Conservation (phyloP, 2,797 vertebrate species). For the Columba guinea region DNA sequence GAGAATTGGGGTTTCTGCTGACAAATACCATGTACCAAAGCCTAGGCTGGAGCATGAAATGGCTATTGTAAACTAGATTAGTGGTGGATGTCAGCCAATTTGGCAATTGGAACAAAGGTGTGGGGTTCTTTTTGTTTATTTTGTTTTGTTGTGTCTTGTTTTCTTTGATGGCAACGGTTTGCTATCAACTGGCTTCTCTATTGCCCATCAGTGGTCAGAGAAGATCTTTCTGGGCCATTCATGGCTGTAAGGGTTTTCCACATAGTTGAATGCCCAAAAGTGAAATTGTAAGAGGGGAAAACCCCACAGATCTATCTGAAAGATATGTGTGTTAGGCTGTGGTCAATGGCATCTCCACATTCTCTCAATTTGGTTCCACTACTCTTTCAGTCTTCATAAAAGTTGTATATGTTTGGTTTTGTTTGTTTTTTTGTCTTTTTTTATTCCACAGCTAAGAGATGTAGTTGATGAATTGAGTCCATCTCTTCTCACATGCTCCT, state of each 20-base stretch:
- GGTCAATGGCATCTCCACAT: not conserved
- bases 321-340: not conserved
- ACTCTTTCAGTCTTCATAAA: not conserved
- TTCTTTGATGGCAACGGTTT: not conserved
- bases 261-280: not conserved
- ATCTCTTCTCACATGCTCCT: not conserved
- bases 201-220: not conserved
- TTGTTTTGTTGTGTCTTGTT: too few relatives aligned
- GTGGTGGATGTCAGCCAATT: rapidly evolving
- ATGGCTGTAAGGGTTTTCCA: not conserved
- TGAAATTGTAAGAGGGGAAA: not conserved
- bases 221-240: not conserved
- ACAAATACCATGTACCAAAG: not conserved
- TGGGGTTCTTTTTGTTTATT: not conserved
- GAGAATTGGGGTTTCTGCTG: not conserved
- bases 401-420: not conserved
- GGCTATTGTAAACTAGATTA: not conserved
- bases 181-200: not conserved
- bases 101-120: not conserved
- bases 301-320: not conserved
- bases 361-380: not conserved
- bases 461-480: not conserved
- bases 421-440: too few relatives aligned
- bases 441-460: not conserved
- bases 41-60: not conserved